Evolutionary conservation across 2,113 vertebrate genomes (phyloP), one percentile per base, ranked within the genome.

Genomic region (Dicaeum eximium): DNA sequence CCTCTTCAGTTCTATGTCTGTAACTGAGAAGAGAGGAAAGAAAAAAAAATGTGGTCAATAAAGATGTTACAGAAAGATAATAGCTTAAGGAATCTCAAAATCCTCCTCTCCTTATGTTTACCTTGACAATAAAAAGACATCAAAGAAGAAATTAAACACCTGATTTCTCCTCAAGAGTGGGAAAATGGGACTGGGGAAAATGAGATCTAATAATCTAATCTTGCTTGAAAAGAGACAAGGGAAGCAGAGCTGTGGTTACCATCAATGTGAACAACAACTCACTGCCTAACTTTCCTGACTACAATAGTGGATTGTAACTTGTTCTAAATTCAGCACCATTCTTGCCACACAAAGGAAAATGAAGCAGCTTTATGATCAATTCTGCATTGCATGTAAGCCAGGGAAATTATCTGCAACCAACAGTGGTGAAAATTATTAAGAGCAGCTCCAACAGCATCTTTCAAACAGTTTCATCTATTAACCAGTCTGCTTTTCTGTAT

Each of bases 1-100:
- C 95, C 99, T 96, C 96, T 99, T 99, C 77, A 99, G 95, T 92
- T 99, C 99, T 95, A 99, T 98, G 98, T 99, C 99, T 38, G 99
- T 99, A 91, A 99, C 99, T 99, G 53, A 93, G 65, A 86, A 60
- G 71, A 86, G 62, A 93, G 16, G 27, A 69, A 9, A 40, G 9
- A 86, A 38, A 64, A 84, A 77, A 31, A 44, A 3, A 37, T n/a
- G 9, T 58, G 28, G 57, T 92, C 38, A 96, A 28, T 61, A 30
- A 77, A 66, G 44, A n/a, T 31, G 28, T 33, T 10, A 1, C 1
- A 69, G 62, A 40, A 83, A 78, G 18, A 18, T 11, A 50, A 67
- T 0, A 54, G 38, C 60, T 71, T 37, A 37, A 71, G 23, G 60
- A 66, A 35, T 62, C 30, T 53, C 40, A 30, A 64, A 86, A 73